These are phyloP conservation scores for Gymnosoma rotundatum DNA, from an alignment of 2,888 invertebrate genomes.

Conservation along the genomic window DNA sequence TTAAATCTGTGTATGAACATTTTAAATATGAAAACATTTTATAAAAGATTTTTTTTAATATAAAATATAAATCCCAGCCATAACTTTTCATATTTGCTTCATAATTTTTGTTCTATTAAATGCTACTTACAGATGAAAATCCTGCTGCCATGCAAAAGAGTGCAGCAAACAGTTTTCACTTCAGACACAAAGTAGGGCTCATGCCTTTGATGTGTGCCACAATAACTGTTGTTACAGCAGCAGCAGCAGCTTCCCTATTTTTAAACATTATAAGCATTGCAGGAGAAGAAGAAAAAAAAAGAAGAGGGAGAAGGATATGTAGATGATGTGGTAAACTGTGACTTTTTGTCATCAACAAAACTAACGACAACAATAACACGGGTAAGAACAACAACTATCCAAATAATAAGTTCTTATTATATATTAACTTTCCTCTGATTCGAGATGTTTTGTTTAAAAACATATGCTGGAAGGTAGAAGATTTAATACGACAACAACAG, in stretches of 20 bases:
- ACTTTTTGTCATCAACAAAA: slow-evolving; percentile 49
- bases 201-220: slow-evolving; percentile 37
- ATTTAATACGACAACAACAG: slow-evolving; percentile 42
- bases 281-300: not conserved
- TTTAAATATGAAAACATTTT: not conserved
- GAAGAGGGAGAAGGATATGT: slow-evolving; percentile 24
- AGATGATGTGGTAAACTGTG: slow-evolving; percentile 13
- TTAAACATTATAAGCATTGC: not conserved
- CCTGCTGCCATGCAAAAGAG: slow-evolving; percentile 95
- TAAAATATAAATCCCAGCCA: not conserved
- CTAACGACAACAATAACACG: slow-evolving; percentile 11
- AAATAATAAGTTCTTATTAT: slow-evolving; percentile 17
- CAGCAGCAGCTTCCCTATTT: slow-evolving; percentile 17
- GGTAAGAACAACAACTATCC: slow-evolving; percentile 12
- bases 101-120: slow-evolving; percentile 45
- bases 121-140: slow-evolving; percentile 87
- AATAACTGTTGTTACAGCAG: slow-evolving; percentile 8
- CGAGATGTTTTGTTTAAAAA: slow-evolving; percentile 42
- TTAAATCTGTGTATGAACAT: not conserved
- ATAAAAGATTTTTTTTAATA: not conserved
- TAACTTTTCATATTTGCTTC: slow-evolving; percentile 11
- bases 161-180: slow-evolving; percentile 79
- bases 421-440: slow-evolving; percentile 22
- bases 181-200: not conserved
- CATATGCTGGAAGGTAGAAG: slow-evolving; percentile 42